Evolutionary conservation across 2,888 invertebrate species (phyloP), one percentile per base, ranked within the genome.

Genomic region (Ischnura elegans): DNA sequence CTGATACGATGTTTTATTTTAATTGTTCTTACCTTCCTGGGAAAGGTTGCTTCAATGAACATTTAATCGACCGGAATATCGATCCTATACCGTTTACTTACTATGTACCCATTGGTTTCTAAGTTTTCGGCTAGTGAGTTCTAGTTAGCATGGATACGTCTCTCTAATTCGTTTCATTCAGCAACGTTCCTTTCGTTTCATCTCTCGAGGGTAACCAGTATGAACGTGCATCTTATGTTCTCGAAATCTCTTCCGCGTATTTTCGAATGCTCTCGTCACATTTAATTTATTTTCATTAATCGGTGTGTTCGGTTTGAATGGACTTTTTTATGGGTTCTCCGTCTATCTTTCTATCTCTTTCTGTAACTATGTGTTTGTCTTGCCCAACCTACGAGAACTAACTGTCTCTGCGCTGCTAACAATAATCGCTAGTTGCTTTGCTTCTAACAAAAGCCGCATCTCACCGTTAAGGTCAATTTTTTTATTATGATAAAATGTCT

Each of bases 401-500:
- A 55, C 87, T 87, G 51, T 86, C 46, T 86, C 86, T 86, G 86
- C 46, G 86, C 86, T 86, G 86, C 87, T 87, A 42, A 55, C 87
- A 36, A 36, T 87, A 55, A 61, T 66, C 43, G 90, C 90, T 42
- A 76, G 76, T 76, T 36, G 43, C 90, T 90, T 90, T 21, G 61
- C 61, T 61, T 90, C 90, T 61, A 86, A 86, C 86, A 86, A 86
- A 76, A 61, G 90, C 61, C 87, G 87, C 87, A 87, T 87, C 87
- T 87, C 55, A 87, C 87, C 55, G 55, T 42, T 21, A 55, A 45
- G 43, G 36, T 76, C 36, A 13, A 36, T 36, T 36, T 13, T 76
- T 36, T 3, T 5, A 29, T 16, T 8, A 36, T 36, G 13, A 76
- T 36, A 4, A 36, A 76, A 13, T 76, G 76, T 36, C 76, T 76